Percentiles rank a stretch among this genome's conserved stretches.
phyloP scores from a whole-genome alignment of 1,140 invertebrate species.

The Radopholus similis region DNA sequence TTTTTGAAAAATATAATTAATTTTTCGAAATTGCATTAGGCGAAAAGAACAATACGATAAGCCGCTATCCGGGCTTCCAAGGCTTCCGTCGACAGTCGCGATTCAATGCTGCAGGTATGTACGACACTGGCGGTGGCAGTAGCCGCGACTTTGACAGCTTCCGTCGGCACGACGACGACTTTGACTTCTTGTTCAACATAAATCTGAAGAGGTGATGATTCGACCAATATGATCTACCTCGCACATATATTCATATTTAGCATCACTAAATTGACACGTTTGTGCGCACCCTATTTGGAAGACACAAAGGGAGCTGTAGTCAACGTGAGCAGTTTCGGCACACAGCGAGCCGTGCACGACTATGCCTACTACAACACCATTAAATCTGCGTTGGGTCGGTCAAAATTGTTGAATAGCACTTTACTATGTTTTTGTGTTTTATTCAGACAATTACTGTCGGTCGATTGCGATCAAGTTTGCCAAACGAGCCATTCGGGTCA shows the following conservation, averaged over 20 bases:
- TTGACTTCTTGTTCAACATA: slow-evolving; percentile 32
- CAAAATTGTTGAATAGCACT: neutral
- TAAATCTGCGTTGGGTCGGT: slow-evolving; percentile 6
- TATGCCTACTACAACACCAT: slow-evolving; percentile 24
- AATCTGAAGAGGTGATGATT: slow-evolving; percentile 19
- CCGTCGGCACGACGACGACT: slow-evolving; percentile 8
- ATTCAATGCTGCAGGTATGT: too few species aligned
- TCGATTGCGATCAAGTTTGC: slow-evolving; percentile 18
- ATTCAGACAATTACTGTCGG: slow-evolving; percentile 21
- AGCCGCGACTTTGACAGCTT: neutral
- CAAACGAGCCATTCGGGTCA: slow-evolving; percentile 15
- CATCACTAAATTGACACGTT: slow-evolving; percentile 28
- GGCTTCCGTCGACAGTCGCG: neutral
- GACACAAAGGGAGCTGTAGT: slow-evolving; percentile 23
- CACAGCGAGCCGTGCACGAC: slow-evolving; percentile 24
- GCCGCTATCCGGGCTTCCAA: neutral
- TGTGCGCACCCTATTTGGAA: slow-evolving; percentile 21
- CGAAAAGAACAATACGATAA: neutral
- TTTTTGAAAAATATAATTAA: too few species aligned
- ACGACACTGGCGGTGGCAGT: neutral
- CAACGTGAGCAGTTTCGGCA: slow-evolving; percentile 31
- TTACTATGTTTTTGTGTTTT: neutral
- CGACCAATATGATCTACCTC: too few species aligned
- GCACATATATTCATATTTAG: neutral
- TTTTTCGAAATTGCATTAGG: neutral